phyloP scores from a whole-genome alignment of 1,140 invertebrate genomes.

The Eulimnadia texana region DNA sequence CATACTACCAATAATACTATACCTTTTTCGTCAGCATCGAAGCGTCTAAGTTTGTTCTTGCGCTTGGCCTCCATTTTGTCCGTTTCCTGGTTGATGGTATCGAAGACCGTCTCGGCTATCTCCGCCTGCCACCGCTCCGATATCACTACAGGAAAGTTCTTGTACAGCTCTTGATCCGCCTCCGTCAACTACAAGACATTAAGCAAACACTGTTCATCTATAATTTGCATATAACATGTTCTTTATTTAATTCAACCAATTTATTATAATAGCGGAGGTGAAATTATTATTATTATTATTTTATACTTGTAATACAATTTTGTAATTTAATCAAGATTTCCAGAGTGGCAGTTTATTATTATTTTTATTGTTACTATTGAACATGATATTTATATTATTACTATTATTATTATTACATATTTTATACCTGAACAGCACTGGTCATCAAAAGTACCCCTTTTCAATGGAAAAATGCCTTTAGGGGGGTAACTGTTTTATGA shows the following conservation, averaged over 20 bases:
- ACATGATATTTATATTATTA: too few species aligned
- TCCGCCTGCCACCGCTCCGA: slow-evolving; percentile 98
- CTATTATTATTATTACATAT: too few species aligned
- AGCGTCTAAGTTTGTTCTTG: slow-evolving; percentile 86
- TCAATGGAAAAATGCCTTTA: too few species aligned
- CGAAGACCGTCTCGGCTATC: slow-evolving; percentile 97
- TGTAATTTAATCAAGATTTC: background rate
- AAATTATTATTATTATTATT: background rate
- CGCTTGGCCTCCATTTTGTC: slow-evolving; percentile 92
- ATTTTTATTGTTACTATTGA: too few species aligned
- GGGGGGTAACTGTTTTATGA: too few species aligned
- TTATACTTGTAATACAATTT: slow-evolving; percentile 3
- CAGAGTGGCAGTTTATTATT: too few species aligned
- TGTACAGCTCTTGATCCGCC: slow-evolving; percentile 94
- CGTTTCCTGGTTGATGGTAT: slow-evolving; percentile 91
- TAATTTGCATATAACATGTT: background rate
- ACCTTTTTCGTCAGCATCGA: slow-evolving; percentile 86
- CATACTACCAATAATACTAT: background rate
- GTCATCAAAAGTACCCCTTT: too few species aligned
- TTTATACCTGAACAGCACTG: too few species aligned
- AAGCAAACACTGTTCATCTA: too few species aligned
- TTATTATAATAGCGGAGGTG: too few species aligned
- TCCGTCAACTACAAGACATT: slow-evolving; percentile 59
- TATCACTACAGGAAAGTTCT: slow-evolving; percentile 95
- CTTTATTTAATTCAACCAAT: too few species aligned